Base-by-base conservation (phyloP, 2,888 invertebrate genomes). In the Nemotelus nigrinus region DNA sequence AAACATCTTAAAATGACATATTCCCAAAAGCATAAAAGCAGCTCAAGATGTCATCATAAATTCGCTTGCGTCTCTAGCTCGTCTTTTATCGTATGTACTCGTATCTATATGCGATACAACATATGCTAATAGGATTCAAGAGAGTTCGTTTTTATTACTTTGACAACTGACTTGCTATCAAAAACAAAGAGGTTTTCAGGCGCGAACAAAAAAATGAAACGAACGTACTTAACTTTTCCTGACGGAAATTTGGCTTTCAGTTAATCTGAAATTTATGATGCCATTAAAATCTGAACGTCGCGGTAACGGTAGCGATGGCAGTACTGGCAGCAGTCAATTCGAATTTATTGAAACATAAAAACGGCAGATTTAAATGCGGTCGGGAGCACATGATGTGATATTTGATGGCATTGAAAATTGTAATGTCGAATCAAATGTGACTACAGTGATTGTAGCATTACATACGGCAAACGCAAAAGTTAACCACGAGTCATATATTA, bases 231-330 rank as follows among this genome's bases (percentile, higher is more conserved):
- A 3, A 41, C 43, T 53, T 53, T 55, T 4, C 43, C 10, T 68
- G 55, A 70, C 55, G 53, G 55, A 70, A 70, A 25, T 8, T 53
- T 41, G n/a, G 53, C 70, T 70, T 70, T 44, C 70, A 43, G 55
- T 70, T 70, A 70, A 70, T 70, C 55, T 70, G 70, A 53, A 70
- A 70, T 70, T 70, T 70, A 70, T 43, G 55, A 70, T 70, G 70
- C 43, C 53, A 70, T 70, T 53, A 70, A 70, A 70, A 70, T 70
- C 55, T 53, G 47, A 55, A 55, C 70, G 25, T 25, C 25, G 25
- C 25, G 25, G 25, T 25, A 25, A 25, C 25, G 25, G 25, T 25
- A 25, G 25, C 25, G 25, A 25, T 25, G 25, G 25, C 25, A 25
- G 25, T 25, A 25, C 25, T 25, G 25, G 25, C 25, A 60, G 60